Conservation (phyloP, 2,113 vertebrate species). For the Odobenus rosmarus region DNA sequence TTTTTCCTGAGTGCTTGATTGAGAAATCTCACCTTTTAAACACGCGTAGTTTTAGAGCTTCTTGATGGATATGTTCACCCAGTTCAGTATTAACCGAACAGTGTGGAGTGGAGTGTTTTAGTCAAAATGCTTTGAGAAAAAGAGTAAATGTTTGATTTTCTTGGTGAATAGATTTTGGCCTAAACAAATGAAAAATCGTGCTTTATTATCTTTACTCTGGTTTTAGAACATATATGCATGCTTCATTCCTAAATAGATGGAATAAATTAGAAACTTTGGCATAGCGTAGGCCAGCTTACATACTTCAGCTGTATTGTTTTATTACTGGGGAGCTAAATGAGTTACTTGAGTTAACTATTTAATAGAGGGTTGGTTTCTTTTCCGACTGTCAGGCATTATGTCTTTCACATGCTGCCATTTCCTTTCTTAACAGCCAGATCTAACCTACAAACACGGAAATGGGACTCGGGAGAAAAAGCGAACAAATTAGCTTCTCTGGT, state of each 20-base stretch:
- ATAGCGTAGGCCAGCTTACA: neutral
- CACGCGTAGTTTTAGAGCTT: constrained; percentile 7
- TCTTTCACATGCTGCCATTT: constrained; percentile 7
- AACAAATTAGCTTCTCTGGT: neutral
- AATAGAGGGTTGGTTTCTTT: neutral
- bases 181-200: neutral
- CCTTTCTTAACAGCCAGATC: neutral
- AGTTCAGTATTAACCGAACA: neutral
- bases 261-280: neutral
- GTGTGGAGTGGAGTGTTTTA: neutral
- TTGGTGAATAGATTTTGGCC: neutral
- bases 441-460: neutral
- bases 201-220: neutral
- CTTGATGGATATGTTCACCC: neutral
- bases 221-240: neutral
- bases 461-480: neutral
- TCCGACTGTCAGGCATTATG: neutral
- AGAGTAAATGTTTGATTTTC: neutral
- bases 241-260: neutral
- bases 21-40: constrained; percentile 5
- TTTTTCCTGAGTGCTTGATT: neutral
- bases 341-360: constrained; percentile 37
- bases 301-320: neutral
- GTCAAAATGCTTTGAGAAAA: neutral
- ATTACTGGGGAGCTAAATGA: neutral